Evolutionary conservation across 2,797 vertebrate species (phyloP), one percentile per base, ranked within the genome.

Genomic region (Craterocephalus amniculus): DNA sequence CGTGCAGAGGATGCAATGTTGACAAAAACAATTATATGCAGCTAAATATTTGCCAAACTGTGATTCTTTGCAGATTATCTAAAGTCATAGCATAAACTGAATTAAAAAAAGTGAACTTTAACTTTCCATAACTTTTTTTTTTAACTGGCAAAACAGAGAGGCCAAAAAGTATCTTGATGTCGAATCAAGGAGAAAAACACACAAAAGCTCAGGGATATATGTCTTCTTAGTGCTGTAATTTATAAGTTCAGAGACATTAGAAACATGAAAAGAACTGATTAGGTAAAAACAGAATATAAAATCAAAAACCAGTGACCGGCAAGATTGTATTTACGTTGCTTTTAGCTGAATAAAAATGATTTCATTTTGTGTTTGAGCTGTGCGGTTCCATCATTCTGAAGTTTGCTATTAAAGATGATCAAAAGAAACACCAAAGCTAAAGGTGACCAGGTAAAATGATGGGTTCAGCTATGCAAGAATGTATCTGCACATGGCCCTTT

Each of bases 381-480:
- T 67, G 71, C 2, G 13, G 61, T 74, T 85, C 67, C 34, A 70
- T 68, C 58, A 10, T 57, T 72, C 84, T 48, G 27, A 83, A 62
- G 70, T 65, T 70, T 78, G 72, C 51, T 61, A 79, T 82, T 84
- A 89, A 83, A 82, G 83, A 88, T 89, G 91, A 94, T 92, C 89
- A 92, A 93, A 92, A 90, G 88, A 89, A 92, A 86, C 82, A 86
- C 80, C 86, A 88, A 83, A 87, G 81, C 78, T 83, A 85, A 90
- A 90, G 61, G 81, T 87, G 89, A 92, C 90, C 90, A 71, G 48
- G 77, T 73, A 86, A 91, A 87, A 84, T 70, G 66, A 76, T 67
- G 67, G 54, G 74, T 76, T 75, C 81, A 58, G 70, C 76, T 57
- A 63, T 66, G 65, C 24, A 36, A 34, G 22, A 1, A 7, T 49